Base-by-base conservation (phyloP, 1,140 invertebrate species). In the Asbolus verrucosus region DNA sequence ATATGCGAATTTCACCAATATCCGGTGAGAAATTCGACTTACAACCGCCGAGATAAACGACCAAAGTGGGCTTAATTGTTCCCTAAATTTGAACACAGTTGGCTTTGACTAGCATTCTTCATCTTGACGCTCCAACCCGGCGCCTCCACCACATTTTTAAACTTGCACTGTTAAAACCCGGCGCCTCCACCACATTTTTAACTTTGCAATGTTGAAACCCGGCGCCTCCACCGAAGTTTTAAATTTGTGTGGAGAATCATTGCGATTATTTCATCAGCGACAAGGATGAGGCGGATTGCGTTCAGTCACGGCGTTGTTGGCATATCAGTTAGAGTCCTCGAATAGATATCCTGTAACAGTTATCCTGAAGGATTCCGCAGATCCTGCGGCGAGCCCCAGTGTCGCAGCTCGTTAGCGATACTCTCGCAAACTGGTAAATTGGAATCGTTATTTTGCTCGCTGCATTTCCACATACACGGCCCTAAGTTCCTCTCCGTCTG, bases 401-500 rank as follows among this genome's bases (percentile, higher is more conserved):
- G 71, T 72, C 71, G 67, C 50, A 69, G 61, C 67, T 72, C 71
- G 71, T 72, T 72, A 72, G 61, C 67, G 66, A 69, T 72, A 69
- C 62, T 38, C 54, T 39, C 66, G 24, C 70, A 67, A 67, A 62
- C 54, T 46, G 39, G 59, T 69, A 72, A 72, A 72, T 72, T 72
- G 60, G 71, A 69, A 65, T 69, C 71, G 71, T 69, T 72, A 72
- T 69, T 61, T 59, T 31, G 70, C 46, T 46, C 41, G 50, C 21
- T 59, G 30, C 65, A 61, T 67, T 61, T 24, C 65, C 54, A 54
- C 43, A 15, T 50, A n/a, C n/a, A n/a, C n/a, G n/a, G n/a, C n/a
- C n/a, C n/a, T n/a, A 54, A 31, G 38, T 50, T 14, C 8, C 18
- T 69, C 31, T 67, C 24, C 21, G 65, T 24, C 16, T 16, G 46